A percentile compares a stretch with the other conserved stretches of the same genome.
Conservation (phyloP, 2,888 invertebrate genomes). For the Dinocampus coccinellae region DNA sequence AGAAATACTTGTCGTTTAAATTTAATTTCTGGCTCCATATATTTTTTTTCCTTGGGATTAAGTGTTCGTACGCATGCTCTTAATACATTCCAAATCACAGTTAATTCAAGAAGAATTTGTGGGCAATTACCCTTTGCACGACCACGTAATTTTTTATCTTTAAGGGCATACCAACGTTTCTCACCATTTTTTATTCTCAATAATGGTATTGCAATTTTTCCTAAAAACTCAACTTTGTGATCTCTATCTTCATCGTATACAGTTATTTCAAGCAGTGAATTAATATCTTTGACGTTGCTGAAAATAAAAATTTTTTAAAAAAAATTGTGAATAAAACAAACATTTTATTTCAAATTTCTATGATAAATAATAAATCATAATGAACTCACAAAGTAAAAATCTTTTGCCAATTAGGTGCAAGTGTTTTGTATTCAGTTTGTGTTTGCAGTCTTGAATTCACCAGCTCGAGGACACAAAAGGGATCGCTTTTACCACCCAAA, state of each 20-base stretch:
- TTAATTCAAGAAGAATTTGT: constrained; percentile 92
- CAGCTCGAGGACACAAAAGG: constrained; percentile 96
- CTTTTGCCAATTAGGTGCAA: constrained; percentile 98
- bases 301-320: constrained; percentile 55
- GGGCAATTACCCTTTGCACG: constrained; percentile 93
- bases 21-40: constrained; percentile 93
- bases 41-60: constrained; percentile 95
- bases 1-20: constrained; percentile 96
- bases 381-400: constrained; percentile 94
- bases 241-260: constrained; percentile 98
- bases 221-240: constrained; percentile 97
- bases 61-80: constrained; percentile 93
- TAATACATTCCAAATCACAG: constrained; percentile 92
- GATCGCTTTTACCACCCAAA: constrained; percentile 97
- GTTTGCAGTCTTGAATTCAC: constrained; percentile 96
- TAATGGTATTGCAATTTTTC: constrained; percentile 90
- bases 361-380: not conserved
- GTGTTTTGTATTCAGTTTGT: constrained; percentile 98
- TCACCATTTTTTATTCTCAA: constrained; percentile 89
- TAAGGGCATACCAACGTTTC: constrained; percentile 95
- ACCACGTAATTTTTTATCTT: constrained; percentile 92
- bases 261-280: constrained; percentile 93
- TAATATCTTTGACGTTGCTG: constrained; percentile 95
- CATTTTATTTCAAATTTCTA: not conserved
- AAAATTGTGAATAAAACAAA: not conserved